These are phyloP conservation scores for Chiroxiphia lanceolata DNA, from an alignment of 2,797 vertebrate genomes.

Conservation along the genomic window DNA sequence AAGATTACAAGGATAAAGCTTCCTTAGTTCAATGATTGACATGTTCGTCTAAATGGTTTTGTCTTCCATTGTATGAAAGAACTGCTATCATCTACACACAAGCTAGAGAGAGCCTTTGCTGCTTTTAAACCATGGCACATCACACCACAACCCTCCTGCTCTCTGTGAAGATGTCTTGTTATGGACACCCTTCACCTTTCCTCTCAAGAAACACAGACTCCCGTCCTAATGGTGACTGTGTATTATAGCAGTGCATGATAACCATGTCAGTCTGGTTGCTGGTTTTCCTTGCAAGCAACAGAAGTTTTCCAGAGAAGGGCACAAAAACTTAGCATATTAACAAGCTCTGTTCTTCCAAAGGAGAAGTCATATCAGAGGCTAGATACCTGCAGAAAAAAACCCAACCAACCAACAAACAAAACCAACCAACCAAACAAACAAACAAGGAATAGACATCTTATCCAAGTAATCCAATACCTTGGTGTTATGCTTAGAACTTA, in stretches of 20 bases:
- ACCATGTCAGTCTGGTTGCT: not conserved
- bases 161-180: not conserved
- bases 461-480: not conserved
- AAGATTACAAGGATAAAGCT: slow-evolving; percentile 23
- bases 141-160: not conserved
- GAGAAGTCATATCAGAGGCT: not conserved
- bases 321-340: not conserved
- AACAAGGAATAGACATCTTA: not conserved
- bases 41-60: slow-evolving; percentile 20
- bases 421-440: not conserved
- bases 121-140: not conserved
- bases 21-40: slow-evolving; percentile 33
- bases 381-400: not conserved
- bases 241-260: not conserved
- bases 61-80: slow-evolving; percentile 1
- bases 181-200: not conserved
- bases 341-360: not conserved
- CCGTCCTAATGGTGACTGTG: not conserved
- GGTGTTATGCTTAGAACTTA: not conserved
- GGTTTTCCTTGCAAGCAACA: not conserved
- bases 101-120: slow-evolving; percentile 2
- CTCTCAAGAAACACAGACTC: not conserved
- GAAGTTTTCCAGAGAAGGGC: not conserved
- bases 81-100: not conserved
- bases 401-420: not conserved